phyloP scores from a whole-genome alignment of 1,140 invertebrate genomes.

The Macrotrachela quadricornifera region DNA sequence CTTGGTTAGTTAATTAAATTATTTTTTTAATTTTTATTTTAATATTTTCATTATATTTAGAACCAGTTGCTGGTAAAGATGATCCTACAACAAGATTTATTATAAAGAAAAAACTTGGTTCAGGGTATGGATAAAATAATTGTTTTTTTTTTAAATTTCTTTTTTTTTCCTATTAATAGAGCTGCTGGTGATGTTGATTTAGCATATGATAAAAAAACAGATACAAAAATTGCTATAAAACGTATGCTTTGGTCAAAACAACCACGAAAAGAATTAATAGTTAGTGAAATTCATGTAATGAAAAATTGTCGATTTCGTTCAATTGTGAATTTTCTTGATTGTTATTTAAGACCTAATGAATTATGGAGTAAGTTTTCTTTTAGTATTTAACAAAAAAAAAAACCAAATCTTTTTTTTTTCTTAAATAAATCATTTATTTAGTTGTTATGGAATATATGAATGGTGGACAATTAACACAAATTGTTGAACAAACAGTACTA shows the following conservation, averaged over 20 bases:
- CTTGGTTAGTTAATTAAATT: too few relatives aligned
- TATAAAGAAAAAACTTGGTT: slow-evolving; percentile 6
- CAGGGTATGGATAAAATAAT: not conserved
- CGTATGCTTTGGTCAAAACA: slow-evolving; percentile 34
- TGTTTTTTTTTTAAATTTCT: too few relatives aligned
- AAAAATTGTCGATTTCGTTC: slow-evolving; percentile 28
- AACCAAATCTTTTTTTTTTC: too few relatives aligned
- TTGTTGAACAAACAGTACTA: slow-evolving; percentile 36
- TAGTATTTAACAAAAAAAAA: too few relatives aligned
- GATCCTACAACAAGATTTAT: slow-evolving; percentile 4
- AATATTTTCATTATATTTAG: not conserved
- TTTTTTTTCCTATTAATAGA: not conserved
- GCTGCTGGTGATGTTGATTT: slow-evolving; percentile 8
- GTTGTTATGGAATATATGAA: slow-evolving; percentile 37
- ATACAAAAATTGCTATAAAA: slow-evolving; percentile 31
- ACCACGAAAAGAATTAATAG: slow-evolving; percentile 35
- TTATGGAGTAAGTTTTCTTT: slow-evolving; percentile 24
- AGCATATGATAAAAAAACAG: slow-evolving; percentile 1
- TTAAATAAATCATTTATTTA: too few relatives aligned
- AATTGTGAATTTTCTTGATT: slow-evolving; percentile 34
- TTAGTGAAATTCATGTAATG: slow-evolving; percentile 36
- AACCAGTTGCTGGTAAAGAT: not conserved
- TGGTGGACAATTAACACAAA: slow-evolving; percentile 37
- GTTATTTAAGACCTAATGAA: slow-evolving; percentile 20
- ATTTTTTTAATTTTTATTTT: too few relatives aligned